These are phyloP conservation scores for Cotesia chilonis DNA, from an alignment of 1,140 invertebrate genomes.

Conservation along the genomic window DNA sequence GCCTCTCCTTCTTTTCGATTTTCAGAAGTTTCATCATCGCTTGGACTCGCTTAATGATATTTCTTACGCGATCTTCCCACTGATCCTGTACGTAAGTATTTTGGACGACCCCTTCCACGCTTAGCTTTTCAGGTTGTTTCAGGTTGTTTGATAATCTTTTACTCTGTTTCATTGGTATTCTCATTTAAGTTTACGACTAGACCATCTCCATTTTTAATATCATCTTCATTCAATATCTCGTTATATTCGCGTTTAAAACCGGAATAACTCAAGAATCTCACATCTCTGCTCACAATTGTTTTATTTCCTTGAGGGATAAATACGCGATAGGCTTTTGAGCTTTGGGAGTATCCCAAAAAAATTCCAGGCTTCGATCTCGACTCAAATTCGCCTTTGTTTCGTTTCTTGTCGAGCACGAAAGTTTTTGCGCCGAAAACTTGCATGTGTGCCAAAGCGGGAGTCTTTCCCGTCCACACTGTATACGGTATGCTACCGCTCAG, in stretches of 20 bases:
- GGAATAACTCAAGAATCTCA: constrained; percentile 5
- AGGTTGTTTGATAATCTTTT: background rate
- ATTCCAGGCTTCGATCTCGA: background rate
- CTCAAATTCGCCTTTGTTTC: constrained; percentile 16
- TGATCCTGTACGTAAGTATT: background rate
- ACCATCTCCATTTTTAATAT: background rate
- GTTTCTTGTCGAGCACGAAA: background rate
- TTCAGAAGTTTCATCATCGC: background rate
- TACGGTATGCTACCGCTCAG: constrained; percentile 24
- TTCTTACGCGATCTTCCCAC: background rate
- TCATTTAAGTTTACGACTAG: background rate
- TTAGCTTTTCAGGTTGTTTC: background rate
- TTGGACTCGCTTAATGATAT: background rate
- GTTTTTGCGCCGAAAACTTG: constrained; percentile 13
- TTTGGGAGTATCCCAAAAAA: constrained; percentile 7
- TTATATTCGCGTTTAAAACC: background rate
- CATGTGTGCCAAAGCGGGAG: background rate
- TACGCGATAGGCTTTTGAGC: constrained; percentile 18
- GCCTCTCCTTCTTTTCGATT: background rate
- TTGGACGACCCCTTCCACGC: background rate
- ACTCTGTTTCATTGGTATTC: background rate
- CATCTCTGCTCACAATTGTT: background rate
- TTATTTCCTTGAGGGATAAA: background rate
- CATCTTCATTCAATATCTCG: background rate
- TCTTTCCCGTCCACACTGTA: background rate